Base-by-base conservation (phyloP, 2,113 vertebrate species). In the Anarhynchus alexandrinus region DNA sequence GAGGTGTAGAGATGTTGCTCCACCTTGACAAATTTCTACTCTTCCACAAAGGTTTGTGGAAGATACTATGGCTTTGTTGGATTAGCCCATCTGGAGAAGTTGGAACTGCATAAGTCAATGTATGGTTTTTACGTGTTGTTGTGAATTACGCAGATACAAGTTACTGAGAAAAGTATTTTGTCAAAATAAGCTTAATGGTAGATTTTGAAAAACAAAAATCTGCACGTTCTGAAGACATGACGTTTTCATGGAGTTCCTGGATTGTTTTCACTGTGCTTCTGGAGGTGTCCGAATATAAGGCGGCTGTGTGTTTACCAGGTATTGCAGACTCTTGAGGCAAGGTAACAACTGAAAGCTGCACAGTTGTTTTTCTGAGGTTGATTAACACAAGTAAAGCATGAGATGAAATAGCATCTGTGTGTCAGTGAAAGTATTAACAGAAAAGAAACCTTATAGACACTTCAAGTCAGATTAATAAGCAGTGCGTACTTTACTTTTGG, bases 211-310 rank as follows among this genome's bases (percentile, higher is more conserved):
- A 66, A 5, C 4, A 32, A 19, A 45, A 45, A 51, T 47, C 12
- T 43, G 7, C 3, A 1, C 10, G 2, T 65, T 79, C 29, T 61
- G 52, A 54, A 20, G 43, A 6, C 1, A 0, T 10, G 7, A 32
- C 0, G 2, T 42, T 77, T 86, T 20, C 4, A 5, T 10, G 13
- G 12, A 54, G 3, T 93, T 81, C 8, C 11, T 71, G 15, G 8
- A 5, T 91, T 58, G n/a, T 58, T 87, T 90, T 79, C 18, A 5
- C 47, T 82, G 27, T 59, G 11, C 42, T 91, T 72, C 27, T 55
- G 49, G 47, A 58, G 14, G 3, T 49, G 20, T 64, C 23, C 17
- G 67, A 15, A 26, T 52, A 4, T 20, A 47, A 51, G 43, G 18
- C 55, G 11, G 9, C 26, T 47, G 15, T 2, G 2, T 71, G 10